phyloP scores from a whole-genome alignment of 2,888 invertebrate genomes.

The Spisula subtruncata region DNA sequence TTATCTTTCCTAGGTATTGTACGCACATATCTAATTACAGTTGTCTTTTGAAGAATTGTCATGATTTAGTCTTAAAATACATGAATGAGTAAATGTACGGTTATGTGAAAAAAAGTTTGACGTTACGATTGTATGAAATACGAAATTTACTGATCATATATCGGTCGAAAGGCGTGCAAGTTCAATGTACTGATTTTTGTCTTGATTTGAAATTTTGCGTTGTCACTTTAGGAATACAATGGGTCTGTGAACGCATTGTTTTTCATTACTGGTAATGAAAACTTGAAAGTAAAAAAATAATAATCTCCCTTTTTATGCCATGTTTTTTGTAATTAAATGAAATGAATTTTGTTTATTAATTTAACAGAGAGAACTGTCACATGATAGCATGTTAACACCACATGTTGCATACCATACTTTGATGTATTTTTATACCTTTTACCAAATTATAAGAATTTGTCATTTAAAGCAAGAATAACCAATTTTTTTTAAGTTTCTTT shows the following conservation, averaged over 20 bases:
- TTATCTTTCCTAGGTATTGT: not conserved
- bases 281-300: not conserved
- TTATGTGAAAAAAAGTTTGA: not conserved
- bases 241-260: not conserved
- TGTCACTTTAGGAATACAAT: not conserved
- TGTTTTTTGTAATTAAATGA: no score
- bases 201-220: not conserved
- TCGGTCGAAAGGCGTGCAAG: not conserved
- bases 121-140: not conserved
- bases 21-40: not conserved
- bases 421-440: no score
- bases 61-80: conserved; percentile 15
- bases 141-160: not conserved
- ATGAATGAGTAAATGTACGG: not conserved
- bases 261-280: no score
- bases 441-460: no score
- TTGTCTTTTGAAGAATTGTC: not conserved
- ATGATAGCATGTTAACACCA: no score
- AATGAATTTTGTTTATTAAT: no score
- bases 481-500: no score
- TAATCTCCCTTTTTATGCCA: no score
- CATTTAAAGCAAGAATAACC: no score
- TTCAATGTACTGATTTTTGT: not conserved
- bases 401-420: no score
- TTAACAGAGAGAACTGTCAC: no score